Conservation (phyloP, 2,797 vertebrate species). For the Gymnocypris eckloni region DNA sequence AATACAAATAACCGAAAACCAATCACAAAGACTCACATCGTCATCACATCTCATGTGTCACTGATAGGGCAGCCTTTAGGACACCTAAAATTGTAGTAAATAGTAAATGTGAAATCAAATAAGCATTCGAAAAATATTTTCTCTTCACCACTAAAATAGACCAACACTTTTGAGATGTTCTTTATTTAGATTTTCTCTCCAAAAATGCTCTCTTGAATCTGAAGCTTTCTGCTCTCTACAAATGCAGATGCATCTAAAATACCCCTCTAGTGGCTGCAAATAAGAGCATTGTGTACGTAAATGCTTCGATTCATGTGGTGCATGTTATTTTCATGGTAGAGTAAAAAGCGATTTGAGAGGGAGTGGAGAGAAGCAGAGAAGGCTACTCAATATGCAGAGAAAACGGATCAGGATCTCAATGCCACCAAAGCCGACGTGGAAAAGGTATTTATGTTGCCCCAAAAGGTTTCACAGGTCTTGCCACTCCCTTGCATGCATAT, state of each 20-base stretch:
- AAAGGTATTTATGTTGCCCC: constrained; percentile 74
- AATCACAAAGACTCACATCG: too few species aligned
- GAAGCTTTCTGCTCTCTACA: neutral
- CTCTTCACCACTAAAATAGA: too few species aligned
- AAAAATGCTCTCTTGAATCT: neutral
- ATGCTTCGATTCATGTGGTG: constrained; percentile 19
- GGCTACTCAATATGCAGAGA: constrained; percentile 83
- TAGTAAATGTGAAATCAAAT: too few species aligned
- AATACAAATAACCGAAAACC: too few species aligned
- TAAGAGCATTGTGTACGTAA: neutral
- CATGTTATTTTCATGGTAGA: constrained; percentile 69
- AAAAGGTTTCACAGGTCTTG: constrained; percentile 1
- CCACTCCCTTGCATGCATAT: constrained; percentile 5
- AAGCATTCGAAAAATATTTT: too few species aligned
- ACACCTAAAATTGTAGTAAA: too few species aligned
- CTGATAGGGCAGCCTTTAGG: too few species aligned
- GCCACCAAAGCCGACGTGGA: constrained; percentile 92
- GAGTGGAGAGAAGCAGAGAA: constrained; percentile 91
- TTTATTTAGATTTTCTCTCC: neutral
- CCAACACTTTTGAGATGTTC: too few species aligned
- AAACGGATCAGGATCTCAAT: constrained; percentile 88
- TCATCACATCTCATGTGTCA: too few species aligned
- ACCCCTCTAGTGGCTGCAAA: neutral
- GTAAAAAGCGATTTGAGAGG: constrained; percentile 89
- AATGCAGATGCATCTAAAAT: neutral